Base-by-base conservation (phyloP, 2,888 invertebrate species). In the Lochmaea capreae region DNA sequence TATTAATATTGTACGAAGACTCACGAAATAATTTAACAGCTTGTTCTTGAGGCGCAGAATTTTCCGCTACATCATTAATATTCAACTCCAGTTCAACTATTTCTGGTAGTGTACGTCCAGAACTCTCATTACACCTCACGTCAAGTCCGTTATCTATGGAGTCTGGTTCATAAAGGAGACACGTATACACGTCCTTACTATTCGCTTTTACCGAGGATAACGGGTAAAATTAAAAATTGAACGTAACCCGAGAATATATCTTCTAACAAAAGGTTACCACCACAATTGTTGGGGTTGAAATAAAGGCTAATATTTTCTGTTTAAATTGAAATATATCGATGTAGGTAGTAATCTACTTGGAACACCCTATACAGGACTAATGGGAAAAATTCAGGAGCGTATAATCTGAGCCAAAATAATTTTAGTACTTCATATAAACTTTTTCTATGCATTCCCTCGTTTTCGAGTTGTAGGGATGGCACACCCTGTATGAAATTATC, bases 141-240 rank as follows among this genome's bases (percentile, higher is more conserved):
- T n/a, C n/a, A 59, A 59, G 59, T 33, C 5, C n/a, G 33, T 59
- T 59, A 59, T 59, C 59, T 59, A 26, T 3, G 33, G 26, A n/a
- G 59, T 5, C 59, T 59, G 26, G 59, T 33, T 59, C 59, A 33
- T 54, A 54, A 16, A 18, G 11, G 33, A 59, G 33, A 33, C 59
- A 59, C 26, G 59, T 59, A 33, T 59, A 5, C 59, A 59, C 59
- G 33, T 59, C 59, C 59, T 26, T 12, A 33, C 33, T 59, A 33
- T 26, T 9, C 12, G 33, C 59, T 33, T n/a, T 59, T n/a, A 6
- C n/a, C 9, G 10, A 9, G 59, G 12, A 14, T 33, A 59, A 3
- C 16, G 10, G 10, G 3, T 9, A 3, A n/a, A 9, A 16, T 59
- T 59, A 22, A 33, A 33, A 59, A 16, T 59, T 14, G 26, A 33